Evolutionary conservation across 2,113 vertebrate genomes (phyloP).

Genomic region (Pogona vitticeps): DNA sequence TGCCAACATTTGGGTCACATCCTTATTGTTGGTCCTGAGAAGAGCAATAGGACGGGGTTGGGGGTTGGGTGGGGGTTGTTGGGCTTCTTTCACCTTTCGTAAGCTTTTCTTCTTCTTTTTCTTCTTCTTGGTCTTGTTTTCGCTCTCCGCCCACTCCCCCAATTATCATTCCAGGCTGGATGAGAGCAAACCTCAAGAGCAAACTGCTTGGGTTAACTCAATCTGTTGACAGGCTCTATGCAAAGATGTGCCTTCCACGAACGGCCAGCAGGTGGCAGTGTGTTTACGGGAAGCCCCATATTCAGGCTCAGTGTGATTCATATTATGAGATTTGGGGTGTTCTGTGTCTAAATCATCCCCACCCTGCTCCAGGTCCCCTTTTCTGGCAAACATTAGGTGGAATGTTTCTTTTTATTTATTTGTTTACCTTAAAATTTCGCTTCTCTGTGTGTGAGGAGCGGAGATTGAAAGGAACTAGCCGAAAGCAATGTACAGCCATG

Average conservation of each 20-base stretch:
- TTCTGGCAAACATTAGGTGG: background rate
- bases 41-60: background rate
- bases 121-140: background rate
- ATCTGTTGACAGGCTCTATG: background rate
- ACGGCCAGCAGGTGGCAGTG: conserved; percentile 1
- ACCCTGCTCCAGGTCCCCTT: no score
- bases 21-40: background rate
- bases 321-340: no score
- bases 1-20: background rate
- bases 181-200: background rate
- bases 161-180: background rate
- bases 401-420: background rate
- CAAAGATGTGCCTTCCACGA: no score
- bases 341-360: no score
- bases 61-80: no score
- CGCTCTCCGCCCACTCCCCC: background rate
- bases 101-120: no score
- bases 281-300: background rate
- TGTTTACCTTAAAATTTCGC: no score
- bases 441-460: no score
- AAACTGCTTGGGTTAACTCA: background rate
- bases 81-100: background rate
- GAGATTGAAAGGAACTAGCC: no score
- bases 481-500: no score
- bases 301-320: background rate